Percentiles rank a stretch among this genome's conserved stretches.
Evolutionary conservation across 1,140 invertebrate genomes (phyloP).

Genomic region (Ericerus pela): DNA sequence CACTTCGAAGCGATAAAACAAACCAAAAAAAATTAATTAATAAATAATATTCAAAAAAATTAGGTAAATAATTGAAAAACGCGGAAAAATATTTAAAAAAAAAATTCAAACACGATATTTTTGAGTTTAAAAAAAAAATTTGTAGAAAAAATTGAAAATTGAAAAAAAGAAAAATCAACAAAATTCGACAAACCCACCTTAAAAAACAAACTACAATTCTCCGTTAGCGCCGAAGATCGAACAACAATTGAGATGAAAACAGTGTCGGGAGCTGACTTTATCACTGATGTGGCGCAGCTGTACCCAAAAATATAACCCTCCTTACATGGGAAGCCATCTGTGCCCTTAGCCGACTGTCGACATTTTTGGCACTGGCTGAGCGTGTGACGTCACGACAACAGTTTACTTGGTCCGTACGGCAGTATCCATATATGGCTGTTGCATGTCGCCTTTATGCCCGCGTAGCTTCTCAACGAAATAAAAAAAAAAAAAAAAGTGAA

Average conservation of each 20-base stretch:
- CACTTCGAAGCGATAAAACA: too few relatives aligned
- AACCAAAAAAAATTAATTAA: too few relatives aligned
- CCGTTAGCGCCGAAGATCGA: constrained; percentile 15
- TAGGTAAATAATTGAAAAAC: too few relatives aligned
- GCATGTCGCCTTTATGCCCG: background rate
- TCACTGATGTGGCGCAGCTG: constrained; percentile 12
- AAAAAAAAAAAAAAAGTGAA: background rate
- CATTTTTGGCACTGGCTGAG: constrained; percentile 13
- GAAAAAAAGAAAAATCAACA: too few relatives aligned
- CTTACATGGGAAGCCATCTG: constrained; percentile 18
- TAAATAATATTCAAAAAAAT: too few relatives aligned
- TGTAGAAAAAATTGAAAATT: too few relatives aligned
- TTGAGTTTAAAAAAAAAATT: too few relatives aligned
- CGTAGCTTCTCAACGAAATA: background rate
- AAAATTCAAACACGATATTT: too few relatives aligned
- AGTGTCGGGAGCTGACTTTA: constrained; percentile 15
- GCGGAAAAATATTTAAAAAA: too few relatives aligned
- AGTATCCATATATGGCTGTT: constrained; percentile 6
- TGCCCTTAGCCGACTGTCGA: constrained; percentile 13
- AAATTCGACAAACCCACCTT: constrained; percentile 8
- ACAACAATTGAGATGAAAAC: constrained; percentile 17
- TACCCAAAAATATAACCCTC: constrained; percentile 19
- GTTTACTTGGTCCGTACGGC: too few relatives aligned
- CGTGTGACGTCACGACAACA: constrained; percentile 3
- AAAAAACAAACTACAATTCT: constrained; percentile 17